Conservation (phyloP, 2,888 invertebrate species). For the Dichetophora obliterata region DNA sequence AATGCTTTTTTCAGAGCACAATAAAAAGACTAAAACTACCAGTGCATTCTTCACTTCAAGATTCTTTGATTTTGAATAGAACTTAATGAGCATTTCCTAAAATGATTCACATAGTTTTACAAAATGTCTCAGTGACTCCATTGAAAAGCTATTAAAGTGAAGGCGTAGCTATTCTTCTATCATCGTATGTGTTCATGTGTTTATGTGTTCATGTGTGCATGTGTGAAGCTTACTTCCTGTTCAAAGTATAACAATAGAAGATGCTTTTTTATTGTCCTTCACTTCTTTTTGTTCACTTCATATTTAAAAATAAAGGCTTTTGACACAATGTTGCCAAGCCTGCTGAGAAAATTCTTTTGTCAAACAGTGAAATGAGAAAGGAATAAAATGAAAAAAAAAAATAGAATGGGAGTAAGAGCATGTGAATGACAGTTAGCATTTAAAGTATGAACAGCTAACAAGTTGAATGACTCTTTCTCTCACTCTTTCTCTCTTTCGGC, state of each 20-base stretch:
- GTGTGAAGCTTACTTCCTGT: constrained; percentile 10
- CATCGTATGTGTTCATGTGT: not conserved
- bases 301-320: not conserved
- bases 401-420: not conserved
- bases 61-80: not conserved
- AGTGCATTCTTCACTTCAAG: too few relatives aligned
- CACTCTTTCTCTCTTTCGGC: not conserved
- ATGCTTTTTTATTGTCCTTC: not conserved
- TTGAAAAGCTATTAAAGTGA: constrained; percentile 7
- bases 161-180: too few relatives aligned
- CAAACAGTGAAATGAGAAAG: not conserved
- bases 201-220: not conserved
- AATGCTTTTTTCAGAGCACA: not conserved
- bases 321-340: not conserved
- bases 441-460: not conserved
- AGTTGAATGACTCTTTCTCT: not conserved
- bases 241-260: constrained; percentile 19
- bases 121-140: not conserved
- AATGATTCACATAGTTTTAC: not conserved
- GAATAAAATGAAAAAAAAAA: not conserved
- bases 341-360: constrained; percentile 2
- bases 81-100: constrained; percentile 10
- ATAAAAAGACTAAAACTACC: too few relatives aligned
- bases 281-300: not conserved
- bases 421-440: not conserved